These are phyloP conservation scores for Drosophila vallismaia DNA, from an alignment of 2,888 invertebrate genomes.

Conservation along the genomic window DNA sequence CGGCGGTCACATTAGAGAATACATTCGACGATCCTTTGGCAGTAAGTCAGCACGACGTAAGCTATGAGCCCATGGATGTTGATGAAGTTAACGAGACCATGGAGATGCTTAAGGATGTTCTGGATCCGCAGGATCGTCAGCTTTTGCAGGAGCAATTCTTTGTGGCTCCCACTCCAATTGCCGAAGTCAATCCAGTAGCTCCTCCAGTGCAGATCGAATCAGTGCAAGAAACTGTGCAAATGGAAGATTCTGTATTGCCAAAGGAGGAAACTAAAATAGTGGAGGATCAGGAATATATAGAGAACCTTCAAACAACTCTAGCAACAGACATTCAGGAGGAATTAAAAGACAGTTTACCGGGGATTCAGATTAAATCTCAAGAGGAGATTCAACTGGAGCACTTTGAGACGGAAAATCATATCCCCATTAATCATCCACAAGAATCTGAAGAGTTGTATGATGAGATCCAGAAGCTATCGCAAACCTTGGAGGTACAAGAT, in stretches of 20 bases:
- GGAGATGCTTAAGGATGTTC: constrained; percentile 59
- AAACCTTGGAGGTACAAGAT: neutral
- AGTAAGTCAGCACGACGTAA: constrained; percentile 39
- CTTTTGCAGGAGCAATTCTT: constrained; percentile 50
- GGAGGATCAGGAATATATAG: neutral
- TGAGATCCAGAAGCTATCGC: neutral
- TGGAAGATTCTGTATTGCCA: neutral
- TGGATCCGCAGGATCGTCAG: constrained; percentile 55
- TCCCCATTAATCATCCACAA: neutral
- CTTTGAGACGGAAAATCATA: neutral
- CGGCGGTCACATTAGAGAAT: constrained; percentile 56
- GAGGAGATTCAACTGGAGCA: neutral
- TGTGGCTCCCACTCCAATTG: neutral
- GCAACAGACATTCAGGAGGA: neutral
- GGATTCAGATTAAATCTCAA: neutral
- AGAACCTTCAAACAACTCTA: neutral
- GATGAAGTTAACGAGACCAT: constrained; percentile 72
- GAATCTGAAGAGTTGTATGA: neutral
- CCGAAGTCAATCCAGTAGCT: neutral
- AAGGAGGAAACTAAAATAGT: neutral
- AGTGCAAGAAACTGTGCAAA: neutral
- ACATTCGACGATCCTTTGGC: constrained; percentile 41
- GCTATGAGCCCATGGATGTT: constrained; percentile 79
- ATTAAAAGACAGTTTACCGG: neutral
- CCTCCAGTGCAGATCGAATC: neutral